These are phyloP conservation scores for Carlito syrichta DNA, from an alignment of 2,113 vertebrate species.

Conservation along the genomic window DNA sequence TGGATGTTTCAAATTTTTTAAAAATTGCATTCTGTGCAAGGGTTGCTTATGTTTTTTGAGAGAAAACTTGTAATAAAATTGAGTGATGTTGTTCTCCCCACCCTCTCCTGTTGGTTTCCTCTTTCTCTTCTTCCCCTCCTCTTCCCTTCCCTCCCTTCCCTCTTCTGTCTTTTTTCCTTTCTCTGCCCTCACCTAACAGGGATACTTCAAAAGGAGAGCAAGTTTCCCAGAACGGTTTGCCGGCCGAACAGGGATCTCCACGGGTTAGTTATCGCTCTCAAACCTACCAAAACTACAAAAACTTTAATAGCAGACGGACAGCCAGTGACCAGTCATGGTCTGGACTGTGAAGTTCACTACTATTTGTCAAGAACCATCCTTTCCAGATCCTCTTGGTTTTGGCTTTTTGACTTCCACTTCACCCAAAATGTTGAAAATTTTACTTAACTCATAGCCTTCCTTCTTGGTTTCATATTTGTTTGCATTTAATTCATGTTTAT, in stretches of 20 bases:
- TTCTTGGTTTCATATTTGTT: constrained; percentile 77
- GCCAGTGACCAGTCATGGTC: constrained; percentile 85
- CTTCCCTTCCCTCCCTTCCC: neutral
- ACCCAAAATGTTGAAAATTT: constrained; percentile 80
- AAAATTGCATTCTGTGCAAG: neutral
- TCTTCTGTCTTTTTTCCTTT: neutral
- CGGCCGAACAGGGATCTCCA: constrained; percentile 94
- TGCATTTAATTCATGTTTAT: constrained; percentile 80
- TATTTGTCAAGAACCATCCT: constrained; percentile 76
- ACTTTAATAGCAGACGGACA: constrained; percentile 93
- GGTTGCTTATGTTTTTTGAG: neutral
- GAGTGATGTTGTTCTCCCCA: neutral
- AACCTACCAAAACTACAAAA: constrained; percentile 97
- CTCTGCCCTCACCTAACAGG: constrained; percentile 74
- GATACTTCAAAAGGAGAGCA: constrained; percentile 89
- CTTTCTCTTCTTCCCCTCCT: neutral
- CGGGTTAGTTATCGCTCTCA: constrained; percentile 98
- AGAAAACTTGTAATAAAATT: neutral
- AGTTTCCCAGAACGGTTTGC: constrained; percentile 90
- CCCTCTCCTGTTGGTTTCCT: neutral
- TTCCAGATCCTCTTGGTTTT: constrained; percentile 77
- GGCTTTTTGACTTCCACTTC: constrained; percentile 76
- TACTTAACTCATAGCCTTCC: constrained; percentile 77
- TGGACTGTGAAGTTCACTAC: constrained; percentile 83
- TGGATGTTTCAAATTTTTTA: neutral